Base-by-base conservation (phyloP, 2,113 vertebrate species). In the Piaya cayana region DNA sequence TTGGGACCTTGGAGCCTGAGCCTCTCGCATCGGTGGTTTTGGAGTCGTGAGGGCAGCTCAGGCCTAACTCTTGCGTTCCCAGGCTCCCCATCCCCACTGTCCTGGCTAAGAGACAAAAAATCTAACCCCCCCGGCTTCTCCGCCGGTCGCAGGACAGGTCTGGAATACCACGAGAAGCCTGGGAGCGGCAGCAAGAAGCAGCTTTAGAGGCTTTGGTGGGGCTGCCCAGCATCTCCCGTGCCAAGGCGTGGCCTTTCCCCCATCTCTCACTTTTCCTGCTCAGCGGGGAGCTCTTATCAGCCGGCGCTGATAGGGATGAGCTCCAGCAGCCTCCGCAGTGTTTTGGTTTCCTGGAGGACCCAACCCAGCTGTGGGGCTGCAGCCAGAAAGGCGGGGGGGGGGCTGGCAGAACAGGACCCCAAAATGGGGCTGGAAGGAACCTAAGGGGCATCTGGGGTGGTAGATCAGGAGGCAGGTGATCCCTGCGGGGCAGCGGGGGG, bases 261-360 rank as follows among this genome's bases (percentile, higher is more conserved):
- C 69, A 60, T 83, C 18, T 92, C 91, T 96, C 86, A 92, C 93
- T 86, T 90, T 94, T 95, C 94, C 94, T 95, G 96, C 86, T 95
- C 83, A 32, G 91, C 95, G 74, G 74, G 93, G 83, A 34, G 20
- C 81, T 62, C 62, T 82, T 94, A 87, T 90, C 96, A 64, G 65
- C 49, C 5, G 0, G 0, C 12, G 22, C 2, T 19, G 81, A 68
- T 77, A 86, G 30, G 83, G 76, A 64, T 1, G 8, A 72, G 81
- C 55, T 72, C 55, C 87, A 49, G 63, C 92, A 83, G 90, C 95
- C 94, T 65, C 92, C 39, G 8, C 90, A 25, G 29, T 84, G 86
- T 22, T 95, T 85, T 86, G 42, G 13, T 50, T 88, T 64, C 71
- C 2, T 0, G 69, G 77, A 92, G 37, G 21, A 49, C 22, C 47